Percentiles rank a stretch among this genome's conserved stretches.
Conservation (phyloP, 2,888 invertebrate species). For the Thymelicus acteon region DNA sequence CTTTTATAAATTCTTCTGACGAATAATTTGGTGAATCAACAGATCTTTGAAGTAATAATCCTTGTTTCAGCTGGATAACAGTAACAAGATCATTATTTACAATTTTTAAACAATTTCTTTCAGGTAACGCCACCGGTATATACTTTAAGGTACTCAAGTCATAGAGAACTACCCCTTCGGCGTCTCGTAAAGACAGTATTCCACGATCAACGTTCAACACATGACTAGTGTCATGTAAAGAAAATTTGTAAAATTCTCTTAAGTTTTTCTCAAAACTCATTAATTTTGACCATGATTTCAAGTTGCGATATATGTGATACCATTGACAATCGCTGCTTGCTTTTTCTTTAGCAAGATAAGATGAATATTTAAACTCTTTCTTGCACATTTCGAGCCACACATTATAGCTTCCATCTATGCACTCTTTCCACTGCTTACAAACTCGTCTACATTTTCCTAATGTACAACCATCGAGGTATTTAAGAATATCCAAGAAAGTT, state of each 20-base stretch:
- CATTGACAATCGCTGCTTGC: conserved; percentile 60
- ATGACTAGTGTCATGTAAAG: conserved; percentile 61
- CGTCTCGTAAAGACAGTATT: conserved; percentile 64
- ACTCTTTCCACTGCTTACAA: conserved; percentile 64
- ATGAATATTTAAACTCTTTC: conserved; percentile 60
- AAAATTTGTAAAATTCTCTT: conserved; percentile 66
- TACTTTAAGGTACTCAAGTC: conserved; percentile 63
- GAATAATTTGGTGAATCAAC: conserved; percentile 50
- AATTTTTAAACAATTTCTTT: conserved; percentile 62
- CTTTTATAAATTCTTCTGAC: conserved; percentile 63
- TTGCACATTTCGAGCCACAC: conserved; percentile 65
- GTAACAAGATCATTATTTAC: conserved; percentile 62
- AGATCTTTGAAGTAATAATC: conserved; percentile 62
- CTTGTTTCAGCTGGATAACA: conserved; percentile 59
- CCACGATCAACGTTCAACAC: conserved; percentile 62
- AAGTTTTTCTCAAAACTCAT: conserved; percentile 51
- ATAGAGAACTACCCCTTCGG: conserved; percentile 63
- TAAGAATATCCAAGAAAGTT: conserved; percentile 66
- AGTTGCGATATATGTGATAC: conserved; percentile 69
- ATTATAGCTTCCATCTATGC: conserved; percentile 58
- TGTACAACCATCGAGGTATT: conserved; percentile 59
- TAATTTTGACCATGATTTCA: conserved; percentile 62
- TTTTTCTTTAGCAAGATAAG: conserved; percentile 67
- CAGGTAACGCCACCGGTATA: conserved; percentile 65
- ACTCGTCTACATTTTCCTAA: conserved; percentile 66